These are phyloP conservation scores for Ptychadena robeensis DNA, from an alignment of 2,797 vertebrate species.

Conservation along the genomic window DNA sequence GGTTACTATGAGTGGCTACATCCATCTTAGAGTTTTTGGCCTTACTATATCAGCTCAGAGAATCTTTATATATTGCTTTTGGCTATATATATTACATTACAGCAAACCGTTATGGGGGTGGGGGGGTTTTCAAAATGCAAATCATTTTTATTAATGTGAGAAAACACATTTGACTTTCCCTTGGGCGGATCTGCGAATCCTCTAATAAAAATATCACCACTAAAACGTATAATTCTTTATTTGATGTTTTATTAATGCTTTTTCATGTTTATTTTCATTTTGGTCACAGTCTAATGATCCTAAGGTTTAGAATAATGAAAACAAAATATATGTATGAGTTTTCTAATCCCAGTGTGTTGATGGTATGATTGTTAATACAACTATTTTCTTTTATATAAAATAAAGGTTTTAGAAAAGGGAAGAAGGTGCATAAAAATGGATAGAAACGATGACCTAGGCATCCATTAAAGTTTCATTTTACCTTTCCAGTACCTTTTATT, in stretches of 20 bases:
- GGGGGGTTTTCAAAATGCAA: constrained; percentile 72
- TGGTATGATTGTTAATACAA: background rate
- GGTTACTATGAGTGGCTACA: background rate
- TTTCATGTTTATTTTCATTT: constrained; percentile 15
- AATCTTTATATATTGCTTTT: constrained; percentile 78
- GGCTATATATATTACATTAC: constrained; percentile 78
- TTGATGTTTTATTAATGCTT: constrained; percentile 31
- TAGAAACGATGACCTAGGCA: background rate
- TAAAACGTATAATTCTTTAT: constrained; percentile 39
- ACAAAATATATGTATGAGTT: constrained; percentile 20
- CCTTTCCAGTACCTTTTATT: background rate
- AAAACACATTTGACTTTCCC: constrained; percentile 82
- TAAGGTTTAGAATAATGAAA: constrained; percentile 18
- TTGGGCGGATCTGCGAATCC: constrained; percentile 66
- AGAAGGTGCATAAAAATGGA: background rate
- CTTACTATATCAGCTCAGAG: constrained; percentile 62
- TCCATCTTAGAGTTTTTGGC: background rate
- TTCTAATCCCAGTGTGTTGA: background rate
- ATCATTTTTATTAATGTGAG: constrained; percentile 77
- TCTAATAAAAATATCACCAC: constrained; percentile 53
- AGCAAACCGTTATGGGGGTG: constrained; percentile 67
- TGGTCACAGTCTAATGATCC: constrained; percentile 22
- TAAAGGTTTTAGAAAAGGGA: background rate
- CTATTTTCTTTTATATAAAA: background rate
- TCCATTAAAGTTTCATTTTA: background rate